Base-by-base conservation (phyloP, 92 coral and sea anemone genomes). In the Palythoa caribaeorum region DNA sequence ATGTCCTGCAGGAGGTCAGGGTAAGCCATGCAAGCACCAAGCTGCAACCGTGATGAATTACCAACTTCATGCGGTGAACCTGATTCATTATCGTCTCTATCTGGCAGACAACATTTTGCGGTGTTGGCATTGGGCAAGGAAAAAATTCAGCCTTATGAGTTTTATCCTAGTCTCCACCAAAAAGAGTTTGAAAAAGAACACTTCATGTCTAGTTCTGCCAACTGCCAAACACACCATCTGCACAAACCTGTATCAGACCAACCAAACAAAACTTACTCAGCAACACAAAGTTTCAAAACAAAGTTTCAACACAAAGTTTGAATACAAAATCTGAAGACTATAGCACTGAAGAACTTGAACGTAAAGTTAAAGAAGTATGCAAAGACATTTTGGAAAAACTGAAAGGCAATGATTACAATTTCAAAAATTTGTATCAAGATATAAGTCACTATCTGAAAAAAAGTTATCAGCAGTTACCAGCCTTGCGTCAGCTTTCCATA, bases 11-110 rank as follows among this genome's bases (percentile, higher is more conserved):
- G 80, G 88, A 38, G 70, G 7, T 21, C 88, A 85, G 38, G 88
- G 88, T 28, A 85, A 85, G 80, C 88, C 44, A 76, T 85, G 88
- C 88, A 84, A 84, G 77, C 88, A 84, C 88, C 88, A 84, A 71
- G 88, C 88, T 84, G 80, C 88, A 63, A 68, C 88, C 1, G 66
- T 84, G 65, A 50, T 35, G 37, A 84, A 84, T 47, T 84, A 84
- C 37, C 48, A 84, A 71, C 63, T 84, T 19, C 79, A 85, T 85
- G 80, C 88, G 9, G 68, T 74, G 68, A 85, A 85, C 68, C 66
- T 85, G 39, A 74, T 73, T 76, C 88, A 2, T 72, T 85, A 71
- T 51, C 80, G 11, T 73, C 81, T 53, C 35, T 19, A 51, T 71
- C 81, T 85, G 88, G 81, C 50, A 54, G 80, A 73, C 81, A 60